phyloP scores from a whole-genome alignment of 2,888 invertebrate genomes.

The Synergus japonicus region DNA sequence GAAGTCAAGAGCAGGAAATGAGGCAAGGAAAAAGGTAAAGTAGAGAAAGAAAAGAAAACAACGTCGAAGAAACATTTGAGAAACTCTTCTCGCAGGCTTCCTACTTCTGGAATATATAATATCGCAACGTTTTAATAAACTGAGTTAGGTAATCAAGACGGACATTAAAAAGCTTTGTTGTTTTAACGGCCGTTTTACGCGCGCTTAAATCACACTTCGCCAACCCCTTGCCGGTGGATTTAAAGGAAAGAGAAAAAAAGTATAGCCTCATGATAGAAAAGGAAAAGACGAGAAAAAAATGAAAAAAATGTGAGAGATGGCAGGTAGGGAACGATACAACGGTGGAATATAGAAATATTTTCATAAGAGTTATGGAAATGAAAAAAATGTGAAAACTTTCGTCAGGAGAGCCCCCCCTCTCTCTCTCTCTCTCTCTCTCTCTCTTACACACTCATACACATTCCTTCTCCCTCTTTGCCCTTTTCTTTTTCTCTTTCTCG shows the following conservation, averaged over 20 bases:
- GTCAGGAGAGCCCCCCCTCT: constrained; percentile 49
- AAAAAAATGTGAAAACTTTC: constrained; percentile 75
- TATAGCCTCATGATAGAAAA: constrained; percentile 51
- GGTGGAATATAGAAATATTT: constrained; percentile 74
- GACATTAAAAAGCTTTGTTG: constrained; percentile 75
- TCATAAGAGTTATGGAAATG: constrained; percentile 72
- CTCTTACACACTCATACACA: not conserved
- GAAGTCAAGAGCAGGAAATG: not conserved
- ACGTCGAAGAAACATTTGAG: constrained; percentile 47
- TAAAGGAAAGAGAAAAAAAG: constrained; percentile 48
- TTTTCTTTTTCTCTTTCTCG: constrained; percentile 39
- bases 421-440: constrained; percentile 39
- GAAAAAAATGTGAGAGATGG: constrained; percentile 50
- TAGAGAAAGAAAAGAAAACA: constrained; percentile 35
- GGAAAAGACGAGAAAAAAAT: constrained; percentile 46
- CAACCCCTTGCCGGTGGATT: constrained; percentile 51
- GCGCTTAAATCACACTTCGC: constrained; percentile 75
- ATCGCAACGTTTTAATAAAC: constrained; percentile 76
- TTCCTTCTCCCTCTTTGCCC: constrained; percentile 48
- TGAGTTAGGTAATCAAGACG: constrained; percentile 75
- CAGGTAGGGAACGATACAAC: constrained; percentile 56
- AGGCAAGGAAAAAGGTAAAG: not conserved
- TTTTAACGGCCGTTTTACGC: constrained; percentile 76
- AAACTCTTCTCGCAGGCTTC: constrained; percentile 41
- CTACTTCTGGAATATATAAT: constrained; percentile 63